Evolutionary conservation across 2,797 vertebrate species (phyloP), one percentile per base, ranked within the genome.

Genomic region (Paguma larvata): DNA sequence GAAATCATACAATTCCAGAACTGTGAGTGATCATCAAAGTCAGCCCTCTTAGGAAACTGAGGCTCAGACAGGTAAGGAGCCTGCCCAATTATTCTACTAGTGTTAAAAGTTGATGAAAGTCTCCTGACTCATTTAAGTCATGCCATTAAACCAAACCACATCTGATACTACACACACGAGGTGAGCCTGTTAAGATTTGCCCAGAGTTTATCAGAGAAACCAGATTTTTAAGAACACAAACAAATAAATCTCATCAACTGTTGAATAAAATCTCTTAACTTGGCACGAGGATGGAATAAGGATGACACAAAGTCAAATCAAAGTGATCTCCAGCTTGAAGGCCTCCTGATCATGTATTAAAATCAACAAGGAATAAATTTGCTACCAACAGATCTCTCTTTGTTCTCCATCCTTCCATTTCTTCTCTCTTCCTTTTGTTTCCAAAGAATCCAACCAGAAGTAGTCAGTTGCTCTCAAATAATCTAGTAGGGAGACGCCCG

Each of bases 241-340:
- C 41, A 75, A 70, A n/a, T 70, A 41, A 48, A 63, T 53, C 4
- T 34, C 30, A 89, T 85, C 18, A 82, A 67, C 6, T 78, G 21
- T 79, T 88, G 21, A 75, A 67, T 89, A 25, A 83, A 95, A 82
- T 73, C 23, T 91, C 53, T 88, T 88, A 79, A 48, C 63, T 91
- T 94, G 59, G 11, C 88, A 2, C n/a, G 14, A 83, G 21, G 14
- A 48, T 48, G 2, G 4, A 4, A 68, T 85, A 78, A 77, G 3
- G 38, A 88, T 56, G 14, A 96, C 38, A 65, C 30, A 46, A 96
- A 95, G 56, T 32, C 53, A 91, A 92, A 86, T 85, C 44, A 86
- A 86, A 93, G 9, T 63, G 2, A 85, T 70, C 70, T 89, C 19
- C 51, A 70, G 19, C 34, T 82, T 67, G 19, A 90, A 75, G 41